Evolutionary conservation across 2,113 vertebrate species (phyloP), one percentile per base, ranked within the genome.

Genomic region (Oncorhynchus masou): DNA sequence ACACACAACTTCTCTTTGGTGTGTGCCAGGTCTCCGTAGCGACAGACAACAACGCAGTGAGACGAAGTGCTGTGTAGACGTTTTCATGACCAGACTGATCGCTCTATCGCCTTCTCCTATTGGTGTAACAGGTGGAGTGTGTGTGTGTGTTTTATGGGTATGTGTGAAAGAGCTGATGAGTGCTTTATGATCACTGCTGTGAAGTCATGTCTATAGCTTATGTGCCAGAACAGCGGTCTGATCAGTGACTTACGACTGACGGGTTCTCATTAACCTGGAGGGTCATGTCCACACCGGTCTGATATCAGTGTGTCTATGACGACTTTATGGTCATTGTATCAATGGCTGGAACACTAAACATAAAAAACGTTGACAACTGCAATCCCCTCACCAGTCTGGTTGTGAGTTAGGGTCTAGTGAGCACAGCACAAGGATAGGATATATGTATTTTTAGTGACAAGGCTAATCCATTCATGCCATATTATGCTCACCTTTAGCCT

Each of bases 111-210:
- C 6, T 29, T 68, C 5, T 20, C 13, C 19, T 31, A 45, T 39
- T 4, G 9, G 39, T 49, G 68, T 45, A 70, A 70, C 68, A 70
- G 39, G 68, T 74, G 24, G 34, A 66, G 29, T n/a, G 22, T 54
- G 74, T 68, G 31, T 13, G 57, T 45, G 72, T 48, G 72, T 65
- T 54, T 39, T 16, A 11, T 62, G 31, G 19, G 57, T 39, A 57
- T 62, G 71, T 73, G 71, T 45, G 31, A 60, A 64, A 12, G 22
- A 22, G 11, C 3, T 67, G 12, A 27, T 67, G 29, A 31, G 22
- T 67, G 15, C 9, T 29, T 29, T 67, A 29, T 67, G 65, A 15
- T 27, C 15, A 67, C 22, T 31, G 65, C 9, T 24, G 25, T 29
- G 25, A 24, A 29, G 65, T 24, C 24, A 64, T 25, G 64, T 27